Conservation (phyloP, 2,113 vertebrate species). For the Xenopus laevis region DNA sequence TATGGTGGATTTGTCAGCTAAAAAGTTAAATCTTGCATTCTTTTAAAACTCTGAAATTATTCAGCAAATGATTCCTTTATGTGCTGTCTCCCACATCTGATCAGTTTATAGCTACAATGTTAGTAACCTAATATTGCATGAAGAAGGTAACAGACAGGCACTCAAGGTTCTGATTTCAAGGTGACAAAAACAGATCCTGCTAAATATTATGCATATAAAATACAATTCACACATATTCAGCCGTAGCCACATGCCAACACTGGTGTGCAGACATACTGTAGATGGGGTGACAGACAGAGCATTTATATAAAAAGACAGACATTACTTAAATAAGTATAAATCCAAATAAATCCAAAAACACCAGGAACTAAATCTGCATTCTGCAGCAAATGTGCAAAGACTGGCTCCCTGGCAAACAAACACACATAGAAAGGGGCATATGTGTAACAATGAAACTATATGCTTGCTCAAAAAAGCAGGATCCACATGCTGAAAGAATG, state of each 20-base stretch:
- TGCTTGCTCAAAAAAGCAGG: conserved; percentile 16
- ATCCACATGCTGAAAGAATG: conserved; percentile 1
- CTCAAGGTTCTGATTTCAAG: no score
- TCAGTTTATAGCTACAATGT: no score
- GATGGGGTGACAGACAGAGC: neutral
- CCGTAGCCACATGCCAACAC: no score
- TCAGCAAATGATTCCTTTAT: no score
- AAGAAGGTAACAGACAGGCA: no score
- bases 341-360: neutral
- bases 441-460: conserved; percentile 1
- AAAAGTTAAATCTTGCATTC: no score
- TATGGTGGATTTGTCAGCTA: no score
- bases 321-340: no score
- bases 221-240: no score
- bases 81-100: no score
- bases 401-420: neutral
- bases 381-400: neutral
- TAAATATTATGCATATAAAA: no score
- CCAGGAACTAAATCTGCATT: neutral
- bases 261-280: neutral
- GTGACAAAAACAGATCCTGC: neutral
- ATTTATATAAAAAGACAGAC: neutral
- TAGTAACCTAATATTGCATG: neutral
- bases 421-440: neutral
- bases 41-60: no score